Conservation (phyloP, 2,888 invertebrate genomes). For the Pandemis heparana region DNA sequence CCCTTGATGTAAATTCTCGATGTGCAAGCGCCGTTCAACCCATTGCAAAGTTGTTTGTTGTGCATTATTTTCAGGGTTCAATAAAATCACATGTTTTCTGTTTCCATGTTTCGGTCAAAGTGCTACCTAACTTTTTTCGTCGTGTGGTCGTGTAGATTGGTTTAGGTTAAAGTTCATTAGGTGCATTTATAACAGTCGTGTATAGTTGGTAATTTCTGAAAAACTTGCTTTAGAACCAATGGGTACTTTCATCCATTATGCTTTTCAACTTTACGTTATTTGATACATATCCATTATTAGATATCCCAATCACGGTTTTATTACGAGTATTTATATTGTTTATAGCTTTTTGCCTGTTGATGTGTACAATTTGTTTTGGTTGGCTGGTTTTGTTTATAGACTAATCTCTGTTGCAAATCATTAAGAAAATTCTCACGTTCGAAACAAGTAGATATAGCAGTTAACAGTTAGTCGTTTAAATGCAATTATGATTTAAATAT, state of each 20-base stretch:
- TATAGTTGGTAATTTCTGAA: no score
- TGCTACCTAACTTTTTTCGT: no score
- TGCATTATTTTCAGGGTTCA: not conserved
- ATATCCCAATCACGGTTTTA: no score
- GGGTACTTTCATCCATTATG: no score
- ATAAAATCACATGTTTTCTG: not conserved
- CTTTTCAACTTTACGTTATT: no score
- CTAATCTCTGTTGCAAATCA: conserved; percentile 1
- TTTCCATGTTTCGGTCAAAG: no score
- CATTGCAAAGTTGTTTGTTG: not conserved
- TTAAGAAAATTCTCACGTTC: conserved; percentile 45
- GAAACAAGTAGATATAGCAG: conserved; percentile 29
- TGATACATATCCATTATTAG: no score
- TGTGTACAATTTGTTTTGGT: conserved; percentile 10
- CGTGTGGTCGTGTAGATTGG: no score
- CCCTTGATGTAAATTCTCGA: conserved; percentile 26
- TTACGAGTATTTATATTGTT: not conserved
- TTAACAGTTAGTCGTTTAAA: conserved; percentile 42
- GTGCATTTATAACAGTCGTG: no score
- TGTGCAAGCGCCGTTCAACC: conserved; percentile 22
- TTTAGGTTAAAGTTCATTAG: no score
- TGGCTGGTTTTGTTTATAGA: conserved; percentile 2
- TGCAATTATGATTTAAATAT: conserved; percentile 42
- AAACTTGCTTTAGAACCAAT: no score
- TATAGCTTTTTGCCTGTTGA: not conserved